Base-by-base conservation (phyloP, 1,140 invertebrate species). In the Habropoda laboriosa region DNA sequence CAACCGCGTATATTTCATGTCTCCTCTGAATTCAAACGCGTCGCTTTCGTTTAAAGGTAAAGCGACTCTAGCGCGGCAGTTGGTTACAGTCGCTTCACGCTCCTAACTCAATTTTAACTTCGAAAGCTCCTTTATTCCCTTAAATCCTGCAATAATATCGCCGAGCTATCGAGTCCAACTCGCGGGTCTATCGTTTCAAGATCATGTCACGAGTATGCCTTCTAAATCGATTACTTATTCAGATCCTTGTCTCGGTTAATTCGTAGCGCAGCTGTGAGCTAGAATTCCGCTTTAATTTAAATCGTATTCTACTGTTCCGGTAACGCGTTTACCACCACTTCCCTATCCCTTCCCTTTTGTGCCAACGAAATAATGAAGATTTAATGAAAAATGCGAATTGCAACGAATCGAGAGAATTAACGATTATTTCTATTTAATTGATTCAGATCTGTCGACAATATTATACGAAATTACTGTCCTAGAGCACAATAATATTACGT, bases 51-150 rank as follows among this genome's bases (percentile, higher is more conserved):
- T 70, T 47, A 51, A 32, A 58, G 16, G 35, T 16, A 10, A 32
- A 40, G 42, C 21, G n/a, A 18, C 55, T 60, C 57, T 30, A n/a
- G 3, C 30, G 38, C 8, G 51, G 30, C 27, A 47, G 18, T n/a
- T 27, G 61, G 58, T 55, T 53, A 42, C 45, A 61, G 45, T 42
- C 55, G 61, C 45, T 77, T 63, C 73, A 53, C 66, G 58, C 58
- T 55, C 55, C 64, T 80, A 80, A 80, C 64, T 80, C 73, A 68
- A 80, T 80, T 80, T 77, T 66, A 77, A 80, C 79, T 77, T 68
- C 12, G 55, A 40, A 64, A 61, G 27, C 73, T 63, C 64, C 45
- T 77, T 77, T 76, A 79, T 74, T 74, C 60, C 60, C 27, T 79
- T 73, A 49, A 55, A 79, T 60, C 49, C n/a, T 27, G 10, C 30